Conservation (phyloP, 2,888 invertebrate species). For the Uloborus plumipes region DNA sequence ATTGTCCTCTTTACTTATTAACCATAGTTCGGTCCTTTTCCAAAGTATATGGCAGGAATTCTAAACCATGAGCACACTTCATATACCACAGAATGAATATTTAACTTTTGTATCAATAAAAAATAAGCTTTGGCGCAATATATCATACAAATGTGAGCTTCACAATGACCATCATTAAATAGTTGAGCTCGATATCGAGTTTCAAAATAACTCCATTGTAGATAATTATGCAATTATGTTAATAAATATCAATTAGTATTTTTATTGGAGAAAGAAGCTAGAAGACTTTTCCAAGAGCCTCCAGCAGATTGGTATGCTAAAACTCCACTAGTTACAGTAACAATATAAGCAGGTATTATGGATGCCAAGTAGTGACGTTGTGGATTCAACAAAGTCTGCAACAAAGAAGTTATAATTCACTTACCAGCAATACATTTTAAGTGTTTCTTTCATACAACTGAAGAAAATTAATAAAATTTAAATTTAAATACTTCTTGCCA, state of each 20-base stretch:
- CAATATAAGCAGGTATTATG: constrained; percentile 79
- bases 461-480: too few relatives aligned
- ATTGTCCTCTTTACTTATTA: neutral
- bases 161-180: constrained; percentile 10
- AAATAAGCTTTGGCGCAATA: constrained; percentile 55
- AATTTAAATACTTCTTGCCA: too few relatives aligned
- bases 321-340: constrained; percentile 77
- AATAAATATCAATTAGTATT: constrained; percentile 54
- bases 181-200: constrained; percentile 29
- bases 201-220: constrained; percentile 22
- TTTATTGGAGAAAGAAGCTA: constrained; percentile 42
- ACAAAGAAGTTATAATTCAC: constrained; percentile 27
- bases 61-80: constrained; percentile 19
- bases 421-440: neutral
- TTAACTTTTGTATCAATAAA: constrained; percentile 18
- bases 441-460: too few relatives aligned
- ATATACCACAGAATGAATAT: neutral
- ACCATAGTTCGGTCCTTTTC: constrained; percentile 1
- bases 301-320: constrained; percentile 72
- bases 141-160: constrained; percentile 61
- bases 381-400: constrained; percentile 80
- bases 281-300: constrained; percentile 66
- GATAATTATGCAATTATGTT: constrained; percentile 4
- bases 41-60: constrained; percentile 43
- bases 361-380: constrained; percentile 79